Percentiles rank a stretch among this genome's conserved stretches.
Evolutionary conservation across 2,797 vertebrate genomes (phyloP).

Genomic region (Sebastes reedi): DNA sequence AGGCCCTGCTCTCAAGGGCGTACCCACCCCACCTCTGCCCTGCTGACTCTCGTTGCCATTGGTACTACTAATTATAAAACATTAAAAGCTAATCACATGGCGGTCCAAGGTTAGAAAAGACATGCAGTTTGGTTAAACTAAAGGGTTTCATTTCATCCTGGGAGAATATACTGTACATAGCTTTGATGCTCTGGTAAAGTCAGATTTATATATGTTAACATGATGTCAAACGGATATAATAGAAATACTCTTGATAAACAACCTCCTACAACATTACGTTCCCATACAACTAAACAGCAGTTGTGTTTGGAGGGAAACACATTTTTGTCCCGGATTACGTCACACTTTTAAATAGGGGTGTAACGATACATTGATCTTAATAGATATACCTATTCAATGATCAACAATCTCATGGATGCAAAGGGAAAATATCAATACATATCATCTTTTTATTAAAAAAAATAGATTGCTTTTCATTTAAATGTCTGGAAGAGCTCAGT

Average conservation of each 20-base stretch:
- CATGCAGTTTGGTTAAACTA: slow-evolving; percentile 69
- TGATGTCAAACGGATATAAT: slow-evolving; percentile 1
- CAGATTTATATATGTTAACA: neutral
- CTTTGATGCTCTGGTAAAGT: slow-evolving; percentile 13
- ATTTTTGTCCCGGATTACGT: too few relatives aligned
- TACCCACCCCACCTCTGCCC: slow-evolving; percentile 78
- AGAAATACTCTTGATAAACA: neutral
- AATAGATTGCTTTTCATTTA: too few relatives aligned
- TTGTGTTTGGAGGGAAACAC: too few relatives aligned
- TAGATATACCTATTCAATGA: too few relatives aligned
- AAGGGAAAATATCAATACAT: too few relatives aligned
- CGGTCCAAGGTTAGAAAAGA: slow-evolving; percentile 79
- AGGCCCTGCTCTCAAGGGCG: slow-evolving; percentile 81
- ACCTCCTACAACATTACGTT: too few relatives aligned
- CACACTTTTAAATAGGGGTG: too few relatives aligned
- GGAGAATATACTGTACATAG: slow-evolving; percentile 4
- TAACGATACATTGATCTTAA: too few relatives aligned
- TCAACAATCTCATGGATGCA: too few relatives aligned
- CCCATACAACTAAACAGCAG: too few relatives aligned
- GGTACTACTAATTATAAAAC: slow-evolving; percentile 83
- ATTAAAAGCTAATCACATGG: slow-evolving; percentile 84
- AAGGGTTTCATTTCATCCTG: slow-evolving; percentile 24
- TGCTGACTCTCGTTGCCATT: slow-evolving; percentile 78
- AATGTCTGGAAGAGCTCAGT: too few relatives aligned
- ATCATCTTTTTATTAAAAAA: too few relatives aligned